phyloP scores from a whole-genome alignment of 2,797 vertebrate genomes.

The Alcedo quadribrachys region DNA sequence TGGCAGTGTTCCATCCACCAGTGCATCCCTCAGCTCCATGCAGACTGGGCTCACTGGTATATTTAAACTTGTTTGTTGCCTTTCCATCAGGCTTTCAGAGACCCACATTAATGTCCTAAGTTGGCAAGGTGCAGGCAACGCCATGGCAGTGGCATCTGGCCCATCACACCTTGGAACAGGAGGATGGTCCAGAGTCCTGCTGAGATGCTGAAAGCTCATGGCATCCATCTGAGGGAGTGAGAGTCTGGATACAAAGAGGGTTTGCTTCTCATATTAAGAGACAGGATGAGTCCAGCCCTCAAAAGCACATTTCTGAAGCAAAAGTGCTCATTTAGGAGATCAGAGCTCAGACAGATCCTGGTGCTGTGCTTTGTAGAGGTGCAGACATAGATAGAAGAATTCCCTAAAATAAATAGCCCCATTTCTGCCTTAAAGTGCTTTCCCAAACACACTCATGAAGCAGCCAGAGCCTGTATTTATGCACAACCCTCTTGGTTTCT shows the following conservation, averaged over 20 bases:
- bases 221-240: background rate
- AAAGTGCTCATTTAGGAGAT: background rate
- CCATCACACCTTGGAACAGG: background rate
- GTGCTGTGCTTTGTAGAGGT: background rate
- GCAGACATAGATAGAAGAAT: background rate
- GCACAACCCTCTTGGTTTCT: background rate
- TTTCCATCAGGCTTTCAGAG: background rate
- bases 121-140: background rate
- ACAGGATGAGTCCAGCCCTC: background rate
- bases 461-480: background rate
- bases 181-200: background rate
- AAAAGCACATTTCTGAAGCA: background rate
- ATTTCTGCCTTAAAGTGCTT: background rate
- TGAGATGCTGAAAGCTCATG: background rate
- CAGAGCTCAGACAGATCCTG: background rate
- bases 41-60: rapidly evolving
- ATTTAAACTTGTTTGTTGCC: background rate
- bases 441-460: background rate
- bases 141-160: background rate
- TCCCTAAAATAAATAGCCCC: background rate
- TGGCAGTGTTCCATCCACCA: background rate
- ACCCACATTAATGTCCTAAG: background rate
- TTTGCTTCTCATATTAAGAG: background rate
- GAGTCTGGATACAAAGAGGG: background rate
- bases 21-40: background rate